Conservation (phyloP, 1,140 invertebrate genomes). For the Frieseomelitta varia region DNA sequence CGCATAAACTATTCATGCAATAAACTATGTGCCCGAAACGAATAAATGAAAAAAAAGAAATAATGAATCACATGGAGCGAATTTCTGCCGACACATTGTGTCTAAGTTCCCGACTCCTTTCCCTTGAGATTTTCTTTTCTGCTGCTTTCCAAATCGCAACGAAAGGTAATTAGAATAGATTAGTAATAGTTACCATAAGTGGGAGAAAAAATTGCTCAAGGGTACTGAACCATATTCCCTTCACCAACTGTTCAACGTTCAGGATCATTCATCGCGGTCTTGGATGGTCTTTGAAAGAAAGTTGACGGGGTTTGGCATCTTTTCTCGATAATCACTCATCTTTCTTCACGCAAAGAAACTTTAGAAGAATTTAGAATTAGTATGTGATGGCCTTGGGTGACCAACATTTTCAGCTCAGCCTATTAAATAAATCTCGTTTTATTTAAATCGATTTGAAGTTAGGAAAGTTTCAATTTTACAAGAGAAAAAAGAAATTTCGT, state of each 20-base stretch:
- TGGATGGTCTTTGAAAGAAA: background rate
- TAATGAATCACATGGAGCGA: slow-evolving; percentile 44
- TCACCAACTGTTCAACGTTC: background rate
- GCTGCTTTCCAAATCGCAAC: background rate
- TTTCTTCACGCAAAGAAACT: background rate
- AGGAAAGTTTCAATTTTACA: background rate
- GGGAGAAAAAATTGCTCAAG: background rate
- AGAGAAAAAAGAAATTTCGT: background rate
- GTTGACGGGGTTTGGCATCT: background rate
- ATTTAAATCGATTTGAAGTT: background rate
- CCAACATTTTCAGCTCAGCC: background rate
- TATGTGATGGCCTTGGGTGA: background rate
- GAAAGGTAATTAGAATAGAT: background rate
- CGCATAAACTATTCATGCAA: slow-evolving; percentile 64
- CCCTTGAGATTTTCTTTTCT: background rate
- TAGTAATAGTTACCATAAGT: too few relatives aligned
- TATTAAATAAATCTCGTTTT: background rate
- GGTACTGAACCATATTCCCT: too few relatives aligned
- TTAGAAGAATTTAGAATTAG: background rate
- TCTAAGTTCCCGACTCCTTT: background rate
- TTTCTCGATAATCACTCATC: background rate
- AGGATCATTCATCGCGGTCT: background rate
- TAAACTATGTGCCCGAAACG: slow-evolving; percentile 63
- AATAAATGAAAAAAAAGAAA: slow-evolving; percentile 58
- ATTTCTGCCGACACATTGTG: background rate